A percentile compares a stretch with the other conserved stretches of the same genome.
These are phyloP conservation scores for Esox lucius DNA, from an alignment of 2,797 vertebrate species.

Conservation along the genomic window DNA sequence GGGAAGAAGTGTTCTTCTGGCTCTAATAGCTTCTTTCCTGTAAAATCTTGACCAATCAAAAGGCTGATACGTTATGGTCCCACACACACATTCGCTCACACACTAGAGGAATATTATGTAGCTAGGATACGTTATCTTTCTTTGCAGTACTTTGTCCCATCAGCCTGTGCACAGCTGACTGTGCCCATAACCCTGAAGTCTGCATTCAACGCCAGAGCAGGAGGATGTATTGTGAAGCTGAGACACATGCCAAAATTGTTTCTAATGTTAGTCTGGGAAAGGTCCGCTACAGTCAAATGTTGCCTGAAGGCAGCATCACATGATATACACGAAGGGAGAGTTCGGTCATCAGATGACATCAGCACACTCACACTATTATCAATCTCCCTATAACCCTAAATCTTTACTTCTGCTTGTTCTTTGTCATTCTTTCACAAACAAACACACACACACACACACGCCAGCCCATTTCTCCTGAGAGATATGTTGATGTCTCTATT, in stretches of 20 bases:
- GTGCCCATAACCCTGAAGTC: not conserved
- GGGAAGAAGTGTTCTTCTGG: not conserved
- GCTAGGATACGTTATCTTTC: not conserved
- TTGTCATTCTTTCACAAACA: not conserved
- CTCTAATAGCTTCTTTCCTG: constrained; percentile 5
- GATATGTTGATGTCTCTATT: not conserved
- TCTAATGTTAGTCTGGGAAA: not conserved
- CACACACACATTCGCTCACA: not conserved
- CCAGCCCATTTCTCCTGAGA: not conserved
- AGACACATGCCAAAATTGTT: not conserved
- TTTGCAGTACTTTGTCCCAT: too few species aligned
- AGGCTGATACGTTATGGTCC: not conserved
- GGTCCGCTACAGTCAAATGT: not conserved
- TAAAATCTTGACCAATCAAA: constrained; percentile 1
- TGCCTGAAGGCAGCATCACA: not conserved
- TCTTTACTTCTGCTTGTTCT: not conserved
- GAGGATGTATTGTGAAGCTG: not conserved
- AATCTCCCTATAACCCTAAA: not conserved
- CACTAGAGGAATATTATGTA: not conserved
- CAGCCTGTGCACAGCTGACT: not conserved
- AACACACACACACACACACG: too few species aligned
- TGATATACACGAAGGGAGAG: not conserved
- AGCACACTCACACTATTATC: not conserved
- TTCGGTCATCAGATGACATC: not conserved
- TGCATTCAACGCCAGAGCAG: not conserved